Evolutionary conservation across 2,797 vertebrate genomes (phyloP).

Genomic region (Takifugu ocellatus): DNA sequence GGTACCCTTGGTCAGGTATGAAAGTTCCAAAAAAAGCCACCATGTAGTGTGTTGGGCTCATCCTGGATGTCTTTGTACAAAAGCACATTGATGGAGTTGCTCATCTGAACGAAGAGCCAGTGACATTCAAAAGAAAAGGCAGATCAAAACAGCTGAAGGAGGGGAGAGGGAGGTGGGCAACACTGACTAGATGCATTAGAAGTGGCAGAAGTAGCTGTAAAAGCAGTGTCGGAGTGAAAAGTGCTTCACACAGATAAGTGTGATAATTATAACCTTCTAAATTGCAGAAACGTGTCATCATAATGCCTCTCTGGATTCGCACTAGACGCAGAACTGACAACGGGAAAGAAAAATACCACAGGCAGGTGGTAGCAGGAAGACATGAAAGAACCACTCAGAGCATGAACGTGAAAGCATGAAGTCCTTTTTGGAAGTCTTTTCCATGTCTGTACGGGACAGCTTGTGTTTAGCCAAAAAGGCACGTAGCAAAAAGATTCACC

Average conservation of each 20-base stretch:
- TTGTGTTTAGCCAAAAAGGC: no score
- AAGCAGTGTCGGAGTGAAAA: neutral
- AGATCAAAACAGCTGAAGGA: slow-evolving; percentile 3
- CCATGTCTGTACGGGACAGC: no score
- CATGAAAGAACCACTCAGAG: no score
- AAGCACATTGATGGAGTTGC: slow-evolving; percentile 11
- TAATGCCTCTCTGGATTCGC: no score
- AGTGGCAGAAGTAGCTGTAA: neutral
- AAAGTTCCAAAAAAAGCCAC: slow-evolving; percentile 22
- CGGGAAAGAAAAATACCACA: no score
- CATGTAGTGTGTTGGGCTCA: slow-evolving; percentile 2
- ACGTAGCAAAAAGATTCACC: no score
- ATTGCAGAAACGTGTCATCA: neutral
- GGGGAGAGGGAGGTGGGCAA: neutral
- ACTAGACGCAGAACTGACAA: no score
- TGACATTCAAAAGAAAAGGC: slow-evolving; percentile 8
- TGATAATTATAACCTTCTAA: neutral
- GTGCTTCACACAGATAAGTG: neutral
- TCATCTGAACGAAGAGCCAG: slow-evolving; percentile 9
- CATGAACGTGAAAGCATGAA: no score
- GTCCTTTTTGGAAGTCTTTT: no score
- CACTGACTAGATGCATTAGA: neutral
- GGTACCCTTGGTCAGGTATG: slow-evolving; percentile 54
- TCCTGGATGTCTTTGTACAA: slow-evolving; percentile 1
- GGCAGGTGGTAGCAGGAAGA: neutral